Evolutionary conservation across 2,113 vertebrate species (phyloP), one percentile per base, ranked within the genome.

Genomic region (Centropus bengalensis): DNA sequence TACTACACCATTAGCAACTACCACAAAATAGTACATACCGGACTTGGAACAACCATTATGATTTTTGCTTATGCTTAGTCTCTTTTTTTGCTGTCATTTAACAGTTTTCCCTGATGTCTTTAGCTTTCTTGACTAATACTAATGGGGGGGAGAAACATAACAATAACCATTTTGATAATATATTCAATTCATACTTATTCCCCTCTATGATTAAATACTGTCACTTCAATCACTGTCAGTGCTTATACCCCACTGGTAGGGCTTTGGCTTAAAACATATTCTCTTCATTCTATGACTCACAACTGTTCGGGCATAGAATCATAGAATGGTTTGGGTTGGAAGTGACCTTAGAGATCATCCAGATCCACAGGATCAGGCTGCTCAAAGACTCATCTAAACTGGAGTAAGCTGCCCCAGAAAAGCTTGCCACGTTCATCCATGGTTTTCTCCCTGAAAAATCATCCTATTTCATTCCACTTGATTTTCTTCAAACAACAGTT

Each of bases 381-480:
- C 47, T 47, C 19, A 47, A 47, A 22, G 47, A 21, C 20, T 49
- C 47, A 49, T 49, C 47, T 22, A 49, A 49, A 21, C 47, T 49
- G 20, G 47, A 49, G 10, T 7, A 22, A 52, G 70, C 22, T 0
- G 4, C n/a, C 62, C 54, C 49, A 73, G 19, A 66, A 6, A 30
- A 68, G 77, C 58, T 20, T 30, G 28, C 22, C 40, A 56, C 49
- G 78, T 68, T 12, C 52, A 40, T 18, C 24, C 45, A 23, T 3
- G n/a, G 10, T 27, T 32, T 75, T 18, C 45, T 12, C 13, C 44
- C 33, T 38, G 13, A 64, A 30, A 78, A 83, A 16, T 8, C 21
- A 1, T 5, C 30, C 20, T 15, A 1, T 32, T 47, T 56, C 0
- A 3, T 45, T 49, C 23, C 0, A 0, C 26, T 66, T 11, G 10